Percentiles rank a stretch among this genome's conserved stretches.
Conservation (phyloP, 2,797 vertebrate genomes). For the Hoplostethus atlanticus region DNA sequence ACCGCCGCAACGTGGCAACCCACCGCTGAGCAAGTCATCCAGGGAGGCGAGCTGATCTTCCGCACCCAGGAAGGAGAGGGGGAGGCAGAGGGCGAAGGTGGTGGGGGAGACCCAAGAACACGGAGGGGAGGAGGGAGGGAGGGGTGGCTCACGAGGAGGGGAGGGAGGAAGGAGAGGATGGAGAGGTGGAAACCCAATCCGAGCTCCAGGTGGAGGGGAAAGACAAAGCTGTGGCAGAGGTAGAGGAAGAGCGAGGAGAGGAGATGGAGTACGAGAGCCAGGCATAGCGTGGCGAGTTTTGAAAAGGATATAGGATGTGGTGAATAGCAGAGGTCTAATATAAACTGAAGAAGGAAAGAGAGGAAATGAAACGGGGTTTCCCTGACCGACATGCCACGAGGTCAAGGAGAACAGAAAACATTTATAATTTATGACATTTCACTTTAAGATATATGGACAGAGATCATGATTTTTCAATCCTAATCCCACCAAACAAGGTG, state of each 20-base stretch:
- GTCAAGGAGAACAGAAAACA: conserved; percentile 4
- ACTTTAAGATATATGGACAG: conserved; percentile 7
- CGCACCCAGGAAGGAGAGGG: conserved; percentile 79
- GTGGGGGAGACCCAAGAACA: conserved; percentile 47
- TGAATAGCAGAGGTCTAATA: conserved; percentile 30
- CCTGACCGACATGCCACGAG: neutral
- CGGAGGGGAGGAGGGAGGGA: conserved; percentile 69
- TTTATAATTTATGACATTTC: conserved; percentile 3
- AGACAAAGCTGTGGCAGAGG: conserved; percentile 33
- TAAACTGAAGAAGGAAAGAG: conserved; percentile 11
- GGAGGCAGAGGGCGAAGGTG: conserved; percentile 34
- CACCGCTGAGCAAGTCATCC: conserved; percentile 89
- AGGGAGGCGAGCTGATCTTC: conserved; percentile 90
- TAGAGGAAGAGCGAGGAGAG: conserved; percentile 45
- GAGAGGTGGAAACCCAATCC: conserved; percentile 43
- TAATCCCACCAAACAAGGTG: conserved; percentile 2
- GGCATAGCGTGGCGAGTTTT: neutral
- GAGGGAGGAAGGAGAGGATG: conserved; percentile 56
- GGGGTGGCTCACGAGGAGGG: conserved; percentile 75
- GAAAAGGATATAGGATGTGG: conserved; percentile 21
- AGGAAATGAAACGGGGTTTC: neutral
- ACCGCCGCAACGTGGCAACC: conserved; percentile 87
- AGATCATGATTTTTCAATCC: conserved; percentile 13
- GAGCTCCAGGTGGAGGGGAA: conserved; percentile 51
- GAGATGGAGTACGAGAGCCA: conserved; percentile 63